phyloP scores from a whole-genome alignment of 2,888 invertebrate genomes.

The Hedychridium roseum region DNA sequence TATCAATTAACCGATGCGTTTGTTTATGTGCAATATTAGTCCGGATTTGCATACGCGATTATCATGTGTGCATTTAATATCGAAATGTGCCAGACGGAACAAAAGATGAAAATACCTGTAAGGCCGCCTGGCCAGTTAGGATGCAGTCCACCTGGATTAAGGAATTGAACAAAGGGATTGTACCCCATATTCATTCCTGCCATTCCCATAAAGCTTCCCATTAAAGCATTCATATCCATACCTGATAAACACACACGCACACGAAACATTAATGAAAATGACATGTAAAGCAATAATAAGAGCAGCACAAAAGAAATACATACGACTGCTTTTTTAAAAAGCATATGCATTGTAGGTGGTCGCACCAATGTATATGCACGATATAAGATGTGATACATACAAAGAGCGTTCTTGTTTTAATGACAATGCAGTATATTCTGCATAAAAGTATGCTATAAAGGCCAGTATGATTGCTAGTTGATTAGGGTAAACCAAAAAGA shows the following conservation, averaged over 20 bases:
- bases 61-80: too few species aligned
- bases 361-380: neutral
- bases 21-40: too few species aligned
- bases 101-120: slow-evolving; percentile 51
- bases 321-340: too few species aligned
- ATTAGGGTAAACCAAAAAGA: neutral
- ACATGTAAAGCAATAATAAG: neutral
- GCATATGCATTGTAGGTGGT: too few species aligned
- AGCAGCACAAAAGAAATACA: too few species aligned
- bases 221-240: slow-evolving; percentile 60
- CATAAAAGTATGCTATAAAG: too few species aligned
- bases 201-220: slow-evolving; percentile 61
- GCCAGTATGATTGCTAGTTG: neutral
- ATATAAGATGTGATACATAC: neutral
- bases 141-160: slow-evolving; percentile 59
- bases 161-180: slow-evolving; percentile 62
- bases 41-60: too few species aligned
- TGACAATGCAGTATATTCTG: neutral
- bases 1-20: too few species aligned
- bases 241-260: slow-evolving; percentile 36
- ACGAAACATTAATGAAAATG: neutral
- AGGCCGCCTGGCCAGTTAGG: slow-evolving; percentile 59
- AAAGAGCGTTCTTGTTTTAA: neutral
- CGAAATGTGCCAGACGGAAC: too few species aligned
- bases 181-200: slow-evolving; percentile 61